These are phyloP conservation scores for Pseudococcus jackbeardsleyi DNA, from an alignment of 2,888 invertebrate species.

Conservation along the genomic window DNA sequence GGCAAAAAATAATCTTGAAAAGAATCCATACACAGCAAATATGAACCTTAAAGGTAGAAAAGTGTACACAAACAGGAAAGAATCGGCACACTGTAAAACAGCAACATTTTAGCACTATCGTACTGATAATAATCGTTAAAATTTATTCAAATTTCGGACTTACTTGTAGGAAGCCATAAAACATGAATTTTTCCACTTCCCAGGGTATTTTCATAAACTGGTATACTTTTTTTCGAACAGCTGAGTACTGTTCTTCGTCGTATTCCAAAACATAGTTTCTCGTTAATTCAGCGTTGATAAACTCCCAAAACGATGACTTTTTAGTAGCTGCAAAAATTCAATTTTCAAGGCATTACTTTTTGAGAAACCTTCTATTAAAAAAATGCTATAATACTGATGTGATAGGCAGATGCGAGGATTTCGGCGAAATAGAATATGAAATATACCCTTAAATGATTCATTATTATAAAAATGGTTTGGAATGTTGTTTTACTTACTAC, in stretches of 20 bases:
- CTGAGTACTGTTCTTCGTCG: conserved; percentile 94
- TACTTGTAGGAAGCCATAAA: conserved; percentile 90
- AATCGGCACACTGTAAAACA: conserved; percentile 85
- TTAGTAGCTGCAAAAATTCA: conserved; percentile 10
- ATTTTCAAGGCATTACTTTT: background rate
- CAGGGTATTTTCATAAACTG: conserved; percentile 96
- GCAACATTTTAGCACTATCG: background rate
- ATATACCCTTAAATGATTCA: background rate
- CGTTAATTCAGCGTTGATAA: conserved; percentile 88
- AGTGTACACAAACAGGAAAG: conserved; percentile 97
- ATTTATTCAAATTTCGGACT: conserved; percentile 61
- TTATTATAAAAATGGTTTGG: background rate
- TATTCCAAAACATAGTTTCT: conserved; percentile 94
- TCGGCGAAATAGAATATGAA: no score
- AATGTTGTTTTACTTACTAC: background rate
- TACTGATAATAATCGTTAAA: background rate
- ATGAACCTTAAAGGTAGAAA: conserved; percentile 94
- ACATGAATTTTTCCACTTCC: conserved; percentile 92
- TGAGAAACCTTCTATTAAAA: no score
- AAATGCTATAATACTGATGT: no score
- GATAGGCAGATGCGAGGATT: no score
- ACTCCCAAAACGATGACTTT: conserved; percentile 72
- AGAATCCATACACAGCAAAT: conserved; percentile 86
- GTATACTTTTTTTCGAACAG: conserved; percentile 94
- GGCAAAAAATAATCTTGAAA: conserved; percentile 80